A percentile compares a stretch with the other conserved stretches of the same genome.
phyloP scores from a whole-genome alignment of 2,113 vertebrate genomes.

The Taurulus bubalis region DNA sequence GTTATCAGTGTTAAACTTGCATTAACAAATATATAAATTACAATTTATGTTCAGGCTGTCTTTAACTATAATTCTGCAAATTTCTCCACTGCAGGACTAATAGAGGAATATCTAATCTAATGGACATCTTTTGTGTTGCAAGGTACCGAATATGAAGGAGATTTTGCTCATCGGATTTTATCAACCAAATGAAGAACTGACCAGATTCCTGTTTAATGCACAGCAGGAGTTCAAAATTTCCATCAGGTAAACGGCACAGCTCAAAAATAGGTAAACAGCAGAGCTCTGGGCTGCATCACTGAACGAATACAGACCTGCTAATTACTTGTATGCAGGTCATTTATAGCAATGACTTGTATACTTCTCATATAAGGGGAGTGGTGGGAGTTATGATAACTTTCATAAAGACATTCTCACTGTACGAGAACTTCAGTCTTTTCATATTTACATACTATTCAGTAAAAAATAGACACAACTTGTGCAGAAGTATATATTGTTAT shows the following conservation, averaged over 20 bases:
- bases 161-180: constrained; percentile 97
- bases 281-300: neutral
- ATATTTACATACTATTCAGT: neutral
- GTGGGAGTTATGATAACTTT: neutral
- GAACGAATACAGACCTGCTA: neutral
- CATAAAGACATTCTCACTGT: neutral
- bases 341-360: neutral
- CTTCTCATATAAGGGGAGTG: neutral
- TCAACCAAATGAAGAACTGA: constrained; percentile 94
- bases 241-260: constrained; percentile 82
- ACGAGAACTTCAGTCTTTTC: neutral
- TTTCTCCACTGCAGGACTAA: too few species aligned
- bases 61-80: too few species aligned
- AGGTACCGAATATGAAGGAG: constrained; percentile 95
- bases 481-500: neutral
- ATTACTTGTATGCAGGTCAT: neutral
- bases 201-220: constrained; percentile 87
- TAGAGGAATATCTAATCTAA: neutral
- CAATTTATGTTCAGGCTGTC: neutral
- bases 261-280: constrained; percentile 77
- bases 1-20: neutral
- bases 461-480: neutral
- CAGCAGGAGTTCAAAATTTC: constrained; percentile 96
- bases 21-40: neutral
- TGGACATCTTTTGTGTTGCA: constrained; percentile 26